phyloP scores from a whole-genome alignment of 2,113 vertebrate genomes.

The Ornithorhynchus anatinus region DNA sequence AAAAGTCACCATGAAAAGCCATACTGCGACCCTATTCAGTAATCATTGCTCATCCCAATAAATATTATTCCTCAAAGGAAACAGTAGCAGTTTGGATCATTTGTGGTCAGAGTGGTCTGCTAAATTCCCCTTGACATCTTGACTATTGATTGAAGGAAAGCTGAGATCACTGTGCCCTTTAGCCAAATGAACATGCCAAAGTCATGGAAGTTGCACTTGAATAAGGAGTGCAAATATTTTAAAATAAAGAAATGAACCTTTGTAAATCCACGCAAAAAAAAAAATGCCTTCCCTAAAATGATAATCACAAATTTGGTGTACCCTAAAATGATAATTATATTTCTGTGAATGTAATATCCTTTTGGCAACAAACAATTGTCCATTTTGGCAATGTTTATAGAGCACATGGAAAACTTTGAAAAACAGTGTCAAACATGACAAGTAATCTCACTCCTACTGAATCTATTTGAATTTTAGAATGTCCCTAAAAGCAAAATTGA shows the following conservation, averaged over 20 bases:
- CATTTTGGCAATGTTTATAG: too few species aligned
- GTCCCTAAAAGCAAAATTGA: too few species aligned
- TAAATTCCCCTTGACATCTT: not conserved
- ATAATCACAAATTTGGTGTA: too few species aligned
- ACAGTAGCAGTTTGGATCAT: not conserved
- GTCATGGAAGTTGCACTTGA: not conserved
- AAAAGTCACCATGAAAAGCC: not conserved
- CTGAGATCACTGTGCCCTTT: not conserved
- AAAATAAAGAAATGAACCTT: not conserved
- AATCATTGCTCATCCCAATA: not conserved
- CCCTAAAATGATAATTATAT: too few species aligned
- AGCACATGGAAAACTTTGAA: too few species aligned
- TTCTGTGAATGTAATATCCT: too few species aligned
- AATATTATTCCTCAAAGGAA: not conserved
- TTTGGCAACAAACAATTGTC: too few species aligned
- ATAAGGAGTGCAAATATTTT: not conserved
- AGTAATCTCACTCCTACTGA: too few species aligned
- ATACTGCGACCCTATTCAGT: not conserved
- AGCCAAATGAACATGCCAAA: not conserved
- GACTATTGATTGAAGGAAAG: not conserved
- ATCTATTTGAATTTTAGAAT: too few species aligned
- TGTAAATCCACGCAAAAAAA: too few species aligned
- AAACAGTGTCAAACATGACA: too few species aligned
- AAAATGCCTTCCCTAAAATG: too few species aligned
- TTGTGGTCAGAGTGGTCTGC: not conserved